Base-by-base conservation (phyloP, 2,797 vertebrate species). In the Esox lucius region DNA sequence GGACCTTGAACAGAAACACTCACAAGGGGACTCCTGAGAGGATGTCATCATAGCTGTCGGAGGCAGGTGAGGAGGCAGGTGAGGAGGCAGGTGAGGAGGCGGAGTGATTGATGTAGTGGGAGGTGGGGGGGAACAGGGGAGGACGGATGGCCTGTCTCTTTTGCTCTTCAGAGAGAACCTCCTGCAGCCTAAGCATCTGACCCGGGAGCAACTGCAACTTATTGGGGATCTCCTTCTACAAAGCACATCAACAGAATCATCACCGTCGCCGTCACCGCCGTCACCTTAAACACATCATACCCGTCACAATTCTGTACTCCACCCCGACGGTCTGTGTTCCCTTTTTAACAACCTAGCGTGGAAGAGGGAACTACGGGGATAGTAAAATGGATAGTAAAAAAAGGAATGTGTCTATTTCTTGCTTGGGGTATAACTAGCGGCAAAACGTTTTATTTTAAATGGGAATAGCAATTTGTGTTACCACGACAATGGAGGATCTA, bases 141-240 rank as follows among this genome's bases (percentile, higher is more conserved):
- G 31, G 12, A 24, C 39, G 11, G 2, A 19, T 26, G n/a, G 26
- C n/a, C 5, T 4, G 79, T 80, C 88, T 80, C 39, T 6, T 73
- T 19, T 4, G 85, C 84, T 93, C 92, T 65, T 73, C 28, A 61
- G 1, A 0, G 67, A 91, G 81, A 77, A 81, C 75, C 0, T 90
- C 86, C 53, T 83, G 0, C 75, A 93, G 80, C 70, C 17, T 79
- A 59, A 88, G 1, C n/a, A 81, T 49, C 84, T 93, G 92, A 5
- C 92, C 92, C 7, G 92, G 92, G 72, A 93, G 77, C 78, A 93
- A 79, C 56, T 84, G 82, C 22, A 92, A 49, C 0, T 81, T 75
- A 17, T 24, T 70, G 31, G 92, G 92, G 61, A 93, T 80, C 79
- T 87, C 62, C 71, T 81, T 90, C 92, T 93, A 31, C 49, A 73